A percentile compares a stretch with the other conserved stretches of the same genome.
phyloP scores from a whole-genome alignment of 2,888 invertebrate genomes.

The Tiphia femorata region DNA sequence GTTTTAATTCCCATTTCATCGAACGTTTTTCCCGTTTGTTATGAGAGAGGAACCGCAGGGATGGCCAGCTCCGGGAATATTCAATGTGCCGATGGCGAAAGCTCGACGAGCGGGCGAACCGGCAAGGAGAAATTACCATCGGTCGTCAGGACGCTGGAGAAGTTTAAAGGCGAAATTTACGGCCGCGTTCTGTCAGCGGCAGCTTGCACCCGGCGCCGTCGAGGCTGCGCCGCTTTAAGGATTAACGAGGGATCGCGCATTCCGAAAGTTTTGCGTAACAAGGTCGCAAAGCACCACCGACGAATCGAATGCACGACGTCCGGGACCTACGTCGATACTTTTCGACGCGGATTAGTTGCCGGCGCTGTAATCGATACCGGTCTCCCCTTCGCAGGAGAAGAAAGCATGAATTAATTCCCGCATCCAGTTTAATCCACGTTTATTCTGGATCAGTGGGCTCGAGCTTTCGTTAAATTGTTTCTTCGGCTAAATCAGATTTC shows the following conservation, averaged over 20 bases:
- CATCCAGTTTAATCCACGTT: too few species aligned
- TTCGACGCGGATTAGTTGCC: neutral
- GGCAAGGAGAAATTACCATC: conserved; percentile 23
- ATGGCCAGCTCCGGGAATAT: neutral
- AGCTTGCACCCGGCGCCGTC: conserved; percentile 18
- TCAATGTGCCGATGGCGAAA: conserved; percentile 9
- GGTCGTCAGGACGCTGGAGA: conserved; percentile 4
- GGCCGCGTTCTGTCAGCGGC: conserved; percentile 24
- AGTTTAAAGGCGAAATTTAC: conserved; percentile 25
- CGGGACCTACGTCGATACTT: neutral
- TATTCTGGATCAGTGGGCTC: too few species aligned
- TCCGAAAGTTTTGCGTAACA: conserved; percentile 22
- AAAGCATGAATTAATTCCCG: too few species aligned
- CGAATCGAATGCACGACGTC: conserved; percentile 4
- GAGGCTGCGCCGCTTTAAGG: conserved; percentile 33
- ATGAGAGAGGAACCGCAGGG: too few species aligned
- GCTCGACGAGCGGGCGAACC: conserved; percentile 17
- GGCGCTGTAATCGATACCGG: neutral
- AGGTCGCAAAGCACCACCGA: conserved; percentile 10
- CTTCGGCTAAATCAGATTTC: too few species aligned
- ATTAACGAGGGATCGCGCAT: conserved; percentile 32
- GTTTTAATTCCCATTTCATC: too few species aligned
- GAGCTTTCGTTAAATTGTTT: too few species aligned
- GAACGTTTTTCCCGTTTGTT: too few species aligned
- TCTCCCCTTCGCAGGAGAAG: too few species aligned